Evolutionary conservation across 2,797 vertebrate species (phyloP).

Genomic region (Melanotaenia pygmaea): DNA sequence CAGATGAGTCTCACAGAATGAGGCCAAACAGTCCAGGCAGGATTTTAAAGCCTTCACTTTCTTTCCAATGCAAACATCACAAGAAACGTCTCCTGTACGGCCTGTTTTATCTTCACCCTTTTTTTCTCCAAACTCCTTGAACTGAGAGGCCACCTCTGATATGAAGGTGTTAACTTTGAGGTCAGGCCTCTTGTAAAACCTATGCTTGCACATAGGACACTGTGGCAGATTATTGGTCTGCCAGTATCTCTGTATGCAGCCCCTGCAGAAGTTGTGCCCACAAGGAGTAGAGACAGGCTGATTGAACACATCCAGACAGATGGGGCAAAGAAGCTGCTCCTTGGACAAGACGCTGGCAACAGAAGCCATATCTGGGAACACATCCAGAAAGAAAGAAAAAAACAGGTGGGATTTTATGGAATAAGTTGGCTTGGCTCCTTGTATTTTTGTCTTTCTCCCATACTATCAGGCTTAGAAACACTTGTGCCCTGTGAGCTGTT

Average conservation of each 20-base stretch:
- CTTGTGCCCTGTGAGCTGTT: constrained; percentile 39
- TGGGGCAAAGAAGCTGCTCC: constrained; percentile 77
- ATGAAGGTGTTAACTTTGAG: constrained; percentile 78
- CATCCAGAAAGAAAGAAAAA: constrained; percentile 53
- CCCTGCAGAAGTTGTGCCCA: constrained; percentile 81
- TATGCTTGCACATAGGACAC: constrained; percentile 79
- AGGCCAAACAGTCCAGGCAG: constrained; percentile 78
- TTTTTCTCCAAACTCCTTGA: constrained; percentile 47
- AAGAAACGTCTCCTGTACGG: constrained; percentile 21
- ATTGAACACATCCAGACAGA: constrained; percentile 76
- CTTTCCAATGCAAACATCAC: constrained; percentile 67
- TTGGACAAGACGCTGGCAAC: constrained; percentile 60
- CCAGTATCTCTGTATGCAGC: constrained; percentile 76
- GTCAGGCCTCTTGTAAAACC: constrained; percentile 62
- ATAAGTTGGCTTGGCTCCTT: constrained; percentile 19
- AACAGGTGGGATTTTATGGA: constrained; percentile 58
- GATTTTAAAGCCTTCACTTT: constrained; percentile 67
- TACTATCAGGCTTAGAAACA: constrained; percentile 34
- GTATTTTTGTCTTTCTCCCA: constrained; percentile 26
- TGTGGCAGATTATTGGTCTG: constrained; percentile 59
- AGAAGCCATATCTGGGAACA: constrained; percentile 74
- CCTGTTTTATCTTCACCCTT: constrained; percentile 5
- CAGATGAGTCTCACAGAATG: constrained; percentile 76
- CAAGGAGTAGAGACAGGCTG: constrained; percentile 77
- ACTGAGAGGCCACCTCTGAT: constrained; percentile 66